Percentiles rank a stretch among this genome's conserved stretches.
Conservation (phyloP, 2,888 invertebrate genomes). For the Gari tellinella region DNA sequence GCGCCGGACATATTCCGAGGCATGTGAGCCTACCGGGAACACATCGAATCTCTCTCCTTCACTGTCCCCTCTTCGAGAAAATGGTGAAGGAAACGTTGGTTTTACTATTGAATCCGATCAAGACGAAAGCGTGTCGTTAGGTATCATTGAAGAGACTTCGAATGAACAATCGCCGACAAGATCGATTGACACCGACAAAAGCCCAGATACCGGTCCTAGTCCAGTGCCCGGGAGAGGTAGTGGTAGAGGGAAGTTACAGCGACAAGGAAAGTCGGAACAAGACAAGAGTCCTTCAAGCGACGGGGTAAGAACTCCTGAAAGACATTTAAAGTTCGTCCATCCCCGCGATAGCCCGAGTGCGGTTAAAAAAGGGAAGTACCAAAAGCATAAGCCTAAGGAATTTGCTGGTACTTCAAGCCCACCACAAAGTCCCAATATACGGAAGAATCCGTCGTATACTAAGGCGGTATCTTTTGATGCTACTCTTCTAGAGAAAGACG, state of each 20-base stretch:
- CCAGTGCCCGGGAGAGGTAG: neutral
- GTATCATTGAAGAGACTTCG: conserved; percentile 3
- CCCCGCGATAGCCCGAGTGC: conserved; percentile 44
- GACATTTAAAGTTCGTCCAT: conserved; percentile 27
- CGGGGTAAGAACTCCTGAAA: conserved; percentile 12
- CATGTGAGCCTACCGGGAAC: conserved; percentile 9
- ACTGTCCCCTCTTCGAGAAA: neutral
- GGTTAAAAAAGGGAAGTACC: conserved; percentile 9
- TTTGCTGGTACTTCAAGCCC: neutral
- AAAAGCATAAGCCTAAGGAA: neutral
- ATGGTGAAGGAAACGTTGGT: neutral
- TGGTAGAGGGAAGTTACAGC: too few relatives aligned
- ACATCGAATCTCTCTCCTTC: neutral
- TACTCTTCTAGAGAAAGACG: neutral
- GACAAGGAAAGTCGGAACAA: neutral
- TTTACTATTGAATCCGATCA: conserved; percentile 9
- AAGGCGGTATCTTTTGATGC: conserved; percentile 23
- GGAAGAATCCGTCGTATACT: conserved; percentile 21
- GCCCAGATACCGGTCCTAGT: neutral
- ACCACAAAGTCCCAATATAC: neutral
- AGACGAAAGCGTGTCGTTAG: neutral
- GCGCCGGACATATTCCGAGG: conserved; percentile 22
- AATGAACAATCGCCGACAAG: conserved; percentile 2
- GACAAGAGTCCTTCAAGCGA: conserved; percentile 8
- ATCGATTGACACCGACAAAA: neutral